phyloP scores from a whole-genome alignment of 2,797 vertebrate genomes.

The Enteromius argenteus region DNA sequence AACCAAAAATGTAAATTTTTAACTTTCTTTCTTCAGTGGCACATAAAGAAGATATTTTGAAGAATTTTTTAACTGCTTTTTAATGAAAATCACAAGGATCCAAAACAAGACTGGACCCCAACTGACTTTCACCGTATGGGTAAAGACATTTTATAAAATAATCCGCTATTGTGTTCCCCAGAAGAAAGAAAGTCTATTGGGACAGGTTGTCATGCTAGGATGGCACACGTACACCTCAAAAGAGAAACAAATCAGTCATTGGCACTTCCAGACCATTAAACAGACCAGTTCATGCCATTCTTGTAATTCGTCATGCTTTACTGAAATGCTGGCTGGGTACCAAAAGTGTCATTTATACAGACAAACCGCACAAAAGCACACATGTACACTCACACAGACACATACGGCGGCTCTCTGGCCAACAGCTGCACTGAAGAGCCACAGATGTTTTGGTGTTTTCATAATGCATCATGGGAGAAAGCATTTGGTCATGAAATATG shows the following conservation, averaged over 20 bases:
- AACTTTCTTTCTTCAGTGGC: not conserved
- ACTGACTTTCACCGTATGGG: not conserved
- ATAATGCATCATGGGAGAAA: slow-evolving; percentile 37
- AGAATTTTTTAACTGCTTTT: not conserved
- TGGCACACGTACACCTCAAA: not conserved
- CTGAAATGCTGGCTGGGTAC: slow-evolving; percentile 30
- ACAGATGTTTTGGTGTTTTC: slow-evolving; percentile 46
- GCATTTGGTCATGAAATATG: slow-evolving; percentile 21
- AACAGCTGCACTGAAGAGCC: slow-evolving; percentile 47
- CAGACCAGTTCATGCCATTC: slow-evolving; percentile 27
- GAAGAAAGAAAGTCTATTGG: not conserved
- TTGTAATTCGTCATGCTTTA: slow-evolving; percentile 32
- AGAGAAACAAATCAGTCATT: slow-evolving; percentile 17
- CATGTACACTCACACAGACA: slow-evolving; percentile 7
- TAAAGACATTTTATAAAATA: not conserved
- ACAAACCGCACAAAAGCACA: slow-evolving; percentile 12
- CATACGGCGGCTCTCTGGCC: slow-evolving; percentile 37
- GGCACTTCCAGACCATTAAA: slow-evolving; percentile 36
- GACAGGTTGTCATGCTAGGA: not conserved
- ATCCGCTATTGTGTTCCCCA: not conserved
- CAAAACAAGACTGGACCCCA: not conserved
- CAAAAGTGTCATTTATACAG: slow-evolving; percentile 40
- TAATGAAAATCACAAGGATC: not conserved
- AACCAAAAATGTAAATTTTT: not conserved
- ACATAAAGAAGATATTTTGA: not conserved